Base-by-base conservation (phyloP, 2,888 invertebrate species). In the Formica aserva region DNA sequence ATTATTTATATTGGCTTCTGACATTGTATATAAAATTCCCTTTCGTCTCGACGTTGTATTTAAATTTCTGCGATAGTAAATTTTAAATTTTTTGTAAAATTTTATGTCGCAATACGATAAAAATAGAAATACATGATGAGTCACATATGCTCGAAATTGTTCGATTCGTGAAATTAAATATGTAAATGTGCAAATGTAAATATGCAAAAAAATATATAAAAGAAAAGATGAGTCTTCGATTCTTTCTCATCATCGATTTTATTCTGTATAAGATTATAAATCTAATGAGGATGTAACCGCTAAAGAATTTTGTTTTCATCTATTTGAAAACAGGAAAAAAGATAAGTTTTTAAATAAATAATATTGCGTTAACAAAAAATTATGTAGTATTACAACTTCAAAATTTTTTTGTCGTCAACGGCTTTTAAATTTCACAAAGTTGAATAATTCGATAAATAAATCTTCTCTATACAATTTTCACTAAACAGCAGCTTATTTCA, bases 281-380 rank as follows among this genome's bases (percentile, higher is more conserved):
- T 57, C 5, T 26, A 57, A 18, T 11, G 57, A 57, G 38, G 22
- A 71, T 71, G 32, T 55, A 71, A 71, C 0, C 52, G 22, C 3
- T n/a, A 11, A 55, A 22, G 26, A 72, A 72, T 72, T 55, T 72
- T 72, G 69, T 32, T 6, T 35, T 52, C 15, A 55, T 38, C 55
- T 18, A 45, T 5, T 45, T 45, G 15, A 18, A 45, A 15, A 13
- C 13, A 13, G 8, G 18, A 45, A 45, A 45, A 45, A 3, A 41
- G 3, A 45, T 0, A 45, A 18, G 13, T 45, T 45, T 45, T 15
- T 45, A 45, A 45, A 38, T 38, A 38, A 38, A 45, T 45, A 45
- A 45, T 45, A 18, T 48, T 8, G 6, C 18, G 6, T 48, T 48
- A 4, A 18, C 6, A 48, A 48, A 18, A 45, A 48, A 48, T 48